A percentile compares a stretch with the other conserved stretches of the same genome.
phyloP scores from a whole-genome alignment of 2,888 invertebrate genomes.

The Eristalinus sepulchralis region DNA sequence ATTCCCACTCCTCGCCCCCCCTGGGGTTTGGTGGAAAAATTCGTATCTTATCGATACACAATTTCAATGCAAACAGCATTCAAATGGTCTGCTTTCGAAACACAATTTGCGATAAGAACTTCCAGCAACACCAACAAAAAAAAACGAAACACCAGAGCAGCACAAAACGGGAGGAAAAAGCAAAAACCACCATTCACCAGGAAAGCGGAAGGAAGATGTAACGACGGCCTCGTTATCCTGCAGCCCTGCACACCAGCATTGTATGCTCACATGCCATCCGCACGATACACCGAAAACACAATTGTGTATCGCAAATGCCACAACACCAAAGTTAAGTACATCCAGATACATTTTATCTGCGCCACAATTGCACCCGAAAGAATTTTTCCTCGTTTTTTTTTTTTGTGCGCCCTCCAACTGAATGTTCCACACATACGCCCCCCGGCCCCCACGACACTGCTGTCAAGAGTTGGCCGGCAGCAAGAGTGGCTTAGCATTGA shows the following conservation, averaged over 20 bases:
- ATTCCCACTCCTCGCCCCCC: neutral
- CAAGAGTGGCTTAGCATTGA: slow-evolving; percentile 36
- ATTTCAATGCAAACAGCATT: slow-evolving; percentile 56
- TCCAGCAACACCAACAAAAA: neutral
- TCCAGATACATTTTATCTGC: slow-evolving; percentile 59
- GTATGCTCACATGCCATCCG: slow-evolving; percentile 65
- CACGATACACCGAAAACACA: slow-evolving; percentile 42
- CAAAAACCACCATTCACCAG: neutral
- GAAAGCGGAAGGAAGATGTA: neutral
- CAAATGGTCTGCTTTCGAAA: slow-evolving; percentile 44
- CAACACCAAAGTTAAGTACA: slow-evolving; percentile 56
- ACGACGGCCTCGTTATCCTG: slow-evolving; percentile 51
- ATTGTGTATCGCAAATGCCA: slow-evolving; percentile 42
- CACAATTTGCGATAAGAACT: slow-evolving; percentile 64
- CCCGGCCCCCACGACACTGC: slow-evolving; percentile 4
- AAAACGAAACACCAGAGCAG: slow-evolving; percentile 13
- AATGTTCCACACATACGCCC: slow-evolving; percentile 57
- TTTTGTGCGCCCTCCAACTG: neutral
- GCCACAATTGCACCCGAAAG: slow-evolving; percentile 55
- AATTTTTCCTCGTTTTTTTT: slow-evolving; percentile 22
- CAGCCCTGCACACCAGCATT: slow-evolving; percentile 35
- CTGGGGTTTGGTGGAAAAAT: neutral
- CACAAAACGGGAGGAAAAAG: neutral
- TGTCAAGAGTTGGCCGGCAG: slow-evolving; percentile 8
- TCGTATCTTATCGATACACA: slow-evolving; percentile 58